phyloP scores from a whole-genome alignment of 23 tunicate species.

The Aplidium turbinatum region DNA sequence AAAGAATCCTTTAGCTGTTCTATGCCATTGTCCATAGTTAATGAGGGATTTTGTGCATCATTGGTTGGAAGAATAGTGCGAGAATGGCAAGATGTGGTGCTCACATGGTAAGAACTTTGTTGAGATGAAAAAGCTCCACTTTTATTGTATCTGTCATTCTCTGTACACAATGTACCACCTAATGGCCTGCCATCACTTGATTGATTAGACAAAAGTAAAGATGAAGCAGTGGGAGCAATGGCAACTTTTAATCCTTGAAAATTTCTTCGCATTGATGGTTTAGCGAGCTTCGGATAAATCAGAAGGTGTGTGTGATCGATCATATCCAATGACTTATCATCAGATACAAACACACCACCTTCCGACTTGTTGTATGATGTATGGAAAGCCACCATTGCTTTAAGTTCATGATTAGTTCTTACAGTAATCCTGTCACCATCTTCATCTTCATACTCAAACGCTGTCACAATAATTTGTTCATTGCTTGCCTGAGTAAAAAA shows the following conservation, averaged over 20 bases:
- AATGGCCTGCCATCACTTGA: background rate
- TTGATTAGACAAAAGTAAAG: constrained; percentile 14
- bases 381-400: constrained; percentile 72
- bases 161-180: background rate
- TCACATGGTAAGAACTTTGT: background rate
- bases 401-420: constrained; percentile 73
- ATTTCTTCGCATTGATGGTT: constrained; percentile 70
- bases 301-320: constrained; percentile 3
- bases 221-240: constrained; percentile 69
- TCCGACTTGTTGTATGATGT: constrained; percentile 1
- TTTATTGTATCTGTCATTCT: background rate
- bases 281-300: constrained; percentile 68
- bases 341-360: constrained; percentile 24
- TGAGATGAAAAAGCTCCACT: background rate
- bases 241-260: constrained; percentile 69
- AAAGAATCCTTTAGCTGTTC: constrained; percentile 16
- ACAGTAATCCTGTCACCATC: constrained; percentile 93
- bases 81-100: no score
- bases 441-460: constrained; percentile 91
- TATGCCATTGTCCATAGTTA: background rate
- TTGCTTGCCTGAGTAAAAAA: constrained; percentile 66
- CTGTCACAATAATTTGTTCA: constrained; percentile 57
- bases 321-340: background rate
- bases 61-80: no score
- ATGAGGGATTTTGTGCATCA: background rate